A percentile compares a stretch with the other conserved stretches of the same genome.
phyloP scores from a whole-genome alignment of 2,888 invertebrate species.

The Apamea epomidion region DNA sequence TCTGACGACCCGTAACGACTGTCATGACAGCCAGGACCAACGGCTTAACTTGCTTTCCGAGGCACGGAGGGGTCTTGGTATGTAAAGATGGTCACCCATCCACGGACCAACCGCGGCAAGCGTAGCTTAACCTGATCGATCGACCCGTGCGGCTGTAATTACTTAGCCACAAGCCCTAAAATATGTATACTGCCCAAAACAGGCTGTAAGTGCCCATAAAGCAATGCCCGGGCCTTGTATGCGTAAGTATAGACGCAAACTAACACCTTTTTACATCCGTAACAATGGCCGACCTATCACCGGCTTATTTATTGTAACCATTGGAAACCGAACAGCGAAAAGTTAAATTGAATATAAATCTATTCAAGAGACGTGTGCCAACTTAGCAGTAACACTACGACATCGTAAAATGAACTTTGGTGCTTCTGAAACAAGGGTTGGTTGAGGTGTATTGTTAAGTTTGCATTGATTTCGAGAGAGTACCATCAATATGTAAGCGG shows the following conservation, averaged over 20 bases:
- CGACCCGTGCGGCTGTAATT: too few relatives aligned
- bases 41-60: too few relatives aligned
- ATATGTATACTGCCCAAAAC: conserved; percentile 26
- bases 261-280: conserved; percentile 55
- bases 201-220: conserved; percentile 52
- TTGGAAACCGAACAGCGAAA: conserved; percentile 74
- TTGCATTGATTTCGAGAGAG: conserved; percentile 46
- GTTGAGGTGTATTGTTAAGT: conserved; percentile 7
- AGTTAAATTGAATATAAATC: conserved; percentile 80
- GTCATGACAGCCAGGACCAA: too few relatives aligned
- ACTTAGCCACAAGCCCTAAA: too few relatives aligned
- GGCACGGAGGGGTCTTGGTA: too few relatives aligned
- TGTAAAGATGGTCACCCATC: too few relatives aligned
- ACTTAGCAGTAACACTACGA: not conserved
- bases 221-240: conserved; percentile 27
- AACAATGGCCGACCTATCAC: conserved; percentile 57
- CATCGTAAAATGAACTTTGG: conserved; percentile 27
- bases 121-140: too few relatives aligned
- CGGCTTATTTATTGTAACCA: conserved; percentile 71
- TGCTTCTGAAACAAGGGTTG: not conserved
- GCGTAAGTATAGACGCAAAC: conserved; percentile 33
- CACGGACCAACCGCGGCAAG: too few relatives aligned
- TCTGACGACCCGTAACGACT: too few relatives aligned
- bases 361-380: conserved; percentile 65
- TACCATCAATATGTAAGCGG: conserved; percentile 70